Evolutionary conservation across 92 coral and sea anemone genomes (phyloP).

Genomic region (Actinostola sp.): DNA sequence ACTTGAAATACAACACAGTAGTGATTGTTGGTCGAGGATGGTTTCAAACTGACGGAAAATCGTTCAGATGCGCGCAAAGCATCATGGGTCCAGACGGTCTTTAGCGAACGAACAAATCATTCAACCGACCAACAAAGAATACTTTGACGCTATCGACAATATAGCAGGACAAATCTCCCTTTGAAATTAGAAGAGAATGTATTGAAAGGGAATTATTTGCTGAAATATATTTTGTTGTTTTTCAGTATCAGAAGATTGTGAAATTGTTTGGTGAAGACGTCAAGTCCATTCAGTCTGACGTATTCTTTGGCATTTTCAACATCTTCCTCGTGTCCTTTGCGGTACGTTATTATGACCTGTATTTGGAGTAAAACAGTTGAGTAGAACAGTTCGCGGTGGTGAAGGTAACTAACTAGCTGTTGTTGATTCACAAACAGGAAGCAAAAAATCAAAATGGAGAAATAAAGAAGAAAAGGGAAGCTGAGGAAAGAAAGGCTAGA

Average conservation of each 20-base stretch:
- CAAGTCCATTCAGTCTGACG: constrained; percentile 81
- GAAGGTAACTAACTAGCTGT: not conserved
- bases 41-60: too few relatives aligned
- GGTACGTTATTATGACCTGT: constrained; percentile 66
- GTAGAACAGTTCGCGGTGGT: too few relatives aligned
- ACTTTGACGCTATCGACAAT: too few relatives aligned
- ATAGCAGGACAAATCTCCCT: too few relatives aligned
- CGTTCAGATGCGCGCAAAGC: too few relatives aligned
- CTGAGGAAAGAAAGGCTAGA: constrained; percentile 85
- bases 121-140: too few relatives aligned
- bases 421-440: constrained; percentile 56
- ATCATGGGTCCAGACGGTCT: too few relatives aligned
- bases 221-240: not conserved
- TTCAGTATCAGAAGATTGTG: constrained; percentile 84
- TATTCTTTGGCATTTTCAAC: constrained; percentile 91
- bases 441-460: constrained; percentile 95
- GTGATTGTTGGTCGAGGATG: too few relatives aligned
- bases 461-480: constrained; percentile 89
- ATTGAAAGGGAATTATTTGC: not conserved
- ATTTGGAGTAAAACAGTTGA: too few relatives aligned
- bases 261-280: constrained; percentile 94
- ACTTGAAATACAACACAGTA: too few relatives aligned
- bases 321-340: constrained; percentile 92
- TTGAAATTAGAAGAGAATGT: too few relatives aligned
- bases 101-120: too few relatives aligned